phyloP scores from a whole-genome alignment of 2,113 vertebrate genomes.

The Gavialis gangeticus region DNA sequence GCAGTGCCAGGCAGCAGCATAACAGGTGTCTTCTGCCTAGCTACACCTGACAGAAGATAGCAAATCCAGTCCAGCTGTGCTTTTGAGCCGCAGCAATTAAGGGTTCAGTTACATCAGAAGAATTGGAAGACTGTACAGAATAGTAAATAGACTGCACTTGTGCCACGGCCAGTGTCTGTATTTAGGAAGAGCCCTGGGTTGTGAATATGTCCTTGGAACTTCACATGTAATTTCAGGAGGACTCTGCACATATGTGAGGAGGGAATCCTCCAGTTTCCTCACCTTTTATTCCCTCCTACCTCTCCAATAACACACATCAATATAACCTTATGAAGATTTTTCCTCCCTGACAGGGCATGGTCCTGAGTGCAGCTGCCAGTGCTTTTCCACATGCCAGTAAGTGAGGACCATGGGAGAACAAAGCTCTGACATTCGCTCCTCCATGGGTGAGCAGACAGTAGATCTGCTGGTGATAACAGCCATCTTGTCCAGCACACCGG shows the following conservation, averaged over 20 bases:
- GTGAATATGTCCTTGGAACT: background rate
- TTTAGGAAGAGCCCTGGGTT: background rate
- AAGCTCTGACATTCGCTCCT: background rate
- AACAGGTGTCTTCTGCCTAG: background rate
- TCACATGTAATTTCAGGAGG: background rate
- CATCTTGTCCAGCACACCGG: background rate
- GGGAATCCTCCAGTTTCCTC: background rate
- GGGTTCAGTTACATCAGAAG: background rate
- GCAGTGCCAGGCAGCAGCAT: background rate
- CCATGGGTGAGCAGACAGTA: background rate
- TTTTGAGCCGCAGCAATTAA: background rate
- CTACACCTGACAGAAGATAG: background rate
- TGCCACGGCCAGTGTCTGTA: background rate
- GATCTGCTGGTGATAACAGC: background rate
- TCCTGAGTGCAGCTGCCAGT: background rate
- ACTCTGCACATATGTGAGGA: background rate
- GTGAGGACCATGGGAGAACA: background rate
- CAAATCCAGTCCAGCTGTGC: constrained; percentile 1
- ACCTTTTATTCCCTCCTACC: background rate
- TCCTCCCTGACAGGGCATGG: background rate
- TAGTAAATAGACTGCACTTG: background rate
- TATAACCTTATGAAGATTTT: background rate
- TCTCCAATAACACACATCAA: too few relatives aligned
- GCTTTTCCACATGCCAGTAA: background rate
- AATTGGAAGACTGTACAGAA: constrained; percentile 1